These are phyloP conservation scores for Micrasema minimum DNA, from an alignment of 1,140 invertebrate species.

Conservation along the genomic window DNA sequence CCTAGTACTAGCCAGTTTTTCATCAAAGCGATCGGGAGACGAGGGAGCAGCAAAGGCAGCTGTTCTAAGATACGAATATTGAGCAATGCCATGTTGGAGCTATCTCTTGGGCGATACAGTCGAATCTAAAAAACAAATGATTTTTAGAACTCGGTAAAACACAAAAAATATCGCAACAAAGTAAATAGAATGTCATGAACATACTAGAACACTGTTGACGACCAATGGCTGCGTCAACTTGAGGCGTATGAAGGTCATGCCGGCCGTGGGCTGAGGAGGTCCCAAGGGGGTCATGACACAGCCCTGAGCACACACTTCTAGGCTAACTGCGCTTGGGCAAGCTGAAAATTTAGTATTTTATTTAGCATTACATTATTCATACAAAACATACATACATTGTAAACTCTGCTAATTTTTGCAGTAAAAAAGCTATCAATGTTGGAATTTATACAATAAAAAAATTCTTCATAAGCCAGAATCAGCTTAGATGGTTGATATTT, in stretches of 20 bases:
- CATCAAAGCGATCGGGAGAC: conserved; percentile 43
- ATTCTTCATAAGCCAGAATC: too few species aligned
- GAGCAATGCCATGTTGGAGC: conserved; percentile 86
- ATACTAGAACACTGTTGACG: conserved; percentile 68
- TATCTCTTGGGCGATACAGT: conserved; percentile 86
- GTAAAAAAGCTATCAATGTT: too few species aligned
- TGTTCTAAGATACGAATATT: conserved; percentile 85
- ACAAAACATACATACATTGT: too few species aligned
- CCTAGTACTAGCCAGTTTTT: conserved; percentile 48
- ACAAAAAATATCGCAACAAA: not conserved
- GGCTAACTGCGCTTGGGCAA: conserved; percentile 88
- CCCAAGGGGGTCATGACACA: conserved; percentile 68
- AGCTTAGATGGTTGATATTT: too few species aligned
- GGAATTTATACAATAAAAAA: too few species aligned
- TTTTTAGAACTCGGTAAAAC: not conserved
- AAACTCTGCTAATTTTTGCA: too few species aligned
- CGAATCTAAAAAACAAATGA: conserved; percentile 61
- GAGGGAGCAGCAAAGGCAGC: conserved; percentile 67
- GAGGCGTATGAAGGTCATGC: conserved; percentile 86
- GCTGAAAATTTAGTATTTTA: too few species aligned
- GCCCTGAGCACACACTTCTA: conserved; percentile 76
- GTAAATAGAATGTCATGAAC: not conserved
- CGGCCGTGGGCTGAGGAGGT: conserved; percentile 78
- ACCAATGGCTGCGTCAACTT: conserved; percentile 85
- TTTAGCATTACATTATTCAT: too few species aligned